Conservation (phyloP, 2,113 vertebrate genomes). For the Albula goreensis region DNA sequence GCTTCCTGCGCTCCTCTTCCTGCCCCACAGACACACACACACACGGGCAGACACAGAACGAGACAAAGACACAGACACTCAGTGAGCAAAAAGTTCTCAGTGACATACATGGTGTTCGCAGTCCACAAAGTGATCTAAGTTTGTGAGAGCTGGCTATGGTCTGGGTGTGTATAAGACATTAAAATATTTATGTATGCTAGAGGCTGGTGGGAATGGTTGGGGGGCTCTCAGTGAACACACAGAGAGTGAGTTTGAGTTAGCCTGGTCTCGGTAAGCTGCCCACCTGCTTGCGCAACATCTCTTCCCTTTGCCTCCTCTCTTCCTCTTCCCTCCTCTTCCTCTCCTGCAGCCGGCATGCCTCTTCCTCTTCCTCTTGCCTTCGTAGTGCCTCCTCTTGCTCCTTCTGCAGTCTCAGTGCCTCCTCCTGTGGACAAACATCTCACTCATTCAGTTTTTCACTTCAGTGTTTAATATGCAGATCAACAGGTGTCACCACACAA, state of each 20-base stretch:
- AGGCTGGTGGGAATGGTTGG: too few species aligned
- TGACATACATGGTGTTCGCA: too few species aligned
- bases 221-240: too few species aligned
- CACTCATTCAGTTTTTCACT: neutral
- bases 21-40: conserved; percentile 41
- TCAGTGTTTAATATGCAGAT: neutral
- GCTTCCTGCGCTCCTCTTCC: conserved; percentile 88
- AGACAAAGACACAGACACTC: neutral
- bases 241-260: neutral
- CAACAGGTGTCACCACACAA: too few species aligned
- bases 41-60: neutral
- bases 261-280: neutral
- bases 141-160: too few species aligned
- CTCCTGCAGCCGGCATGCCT: conserved; percentile 38
- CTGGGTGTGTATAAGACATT: too few species aligned
- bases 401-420: conserved; percentile 70
- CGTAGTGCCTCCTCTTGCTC: conserved; percentile 76
- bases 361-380: conserved; percentile 81
- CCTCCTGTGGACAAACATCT: conserved; percentile 71
- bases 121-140: too few species aligned
- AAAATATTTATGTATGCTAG: too few species aligned
- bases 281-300: conserved; percentile 90
- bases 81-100: neutral
- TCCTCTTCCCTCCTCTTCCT: conserved; percentile 90
- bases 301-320: conserved; percentile 84